Percentiles rank a stretch among this genome's conserved stretches.
Conservation (phyloP, 2,888 invertebrate species). For the Chymomyza amoena region DNA sequence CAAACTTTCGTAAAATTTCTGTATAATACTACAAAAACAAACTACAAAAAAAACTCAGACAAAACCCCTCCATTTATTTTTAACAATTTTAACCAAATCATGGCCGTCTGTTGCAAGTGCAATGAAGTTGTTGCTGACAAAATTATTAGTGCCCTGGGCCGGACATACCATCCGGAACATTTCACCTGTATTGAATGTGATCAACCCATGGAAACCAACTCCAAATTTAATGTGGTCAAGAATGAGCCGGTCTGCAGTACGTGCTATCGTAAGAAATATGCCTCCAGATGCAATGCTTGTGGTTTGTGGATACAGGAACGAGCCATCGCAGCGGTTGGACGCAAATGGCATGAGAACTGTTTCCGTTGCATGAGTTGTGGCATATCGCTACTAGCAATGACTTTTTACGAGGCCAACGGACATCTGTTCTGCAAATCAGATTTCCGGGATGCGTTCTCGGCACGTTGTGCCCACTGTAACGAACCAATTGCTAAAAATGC, state of each 20-base stretch:
- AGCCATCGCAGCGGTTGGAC: conserved; percentile 21
- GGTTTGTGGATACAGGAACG: conserved; percentile 14
- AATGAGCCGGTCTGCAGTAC: conserved; percentile 27
- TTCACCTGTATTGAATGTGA: conserved; percentile 32
- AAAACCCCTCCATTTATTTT: too few species aligned
- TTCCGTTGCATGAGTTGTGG: conserved; percentile 34
- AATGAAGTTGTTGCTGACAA: conserved; percentile 17
- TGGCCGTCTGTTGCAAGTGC: conserved; percentile 37
- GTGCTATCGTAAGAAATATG: conserved; percentile 21
- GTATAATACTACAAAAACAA: too few species aligned
- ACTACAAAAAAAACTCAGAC: too few species aligned
- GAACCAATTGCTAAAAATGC: conserved; percentile 24
- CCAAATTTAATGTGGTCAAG: conserved; percentile 11
- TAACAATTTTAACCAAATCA: too few species aligned
- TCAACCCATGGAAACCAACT: conserved; percentile 4
- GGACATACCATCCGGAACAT: conserved; percentile 38
- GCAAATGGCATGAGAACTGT: conserved; percentile 43
- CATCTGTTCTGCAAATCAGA: conserved; percentile 39
- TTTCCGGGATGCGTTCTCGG: conserved; percentile 28
- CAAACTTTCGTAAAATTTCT: too few species aligned
- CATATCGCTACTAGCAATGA: conserved; percentile 16
- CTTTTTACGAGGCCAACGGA: conserved; percentile 37
- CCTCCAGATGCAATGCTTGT: conserved; percentile 25
- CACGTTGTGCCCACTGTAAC: conserved; percentile 37
- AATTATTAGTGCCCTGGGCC: conserved; percentile 27